A percentile compares a stretch with the other conserved stretches of the same genome.
phyloP scores from a whole-genome alignment of 1,140 invertebrate genomes.

The Drosophila parabipectinata region DNA sequence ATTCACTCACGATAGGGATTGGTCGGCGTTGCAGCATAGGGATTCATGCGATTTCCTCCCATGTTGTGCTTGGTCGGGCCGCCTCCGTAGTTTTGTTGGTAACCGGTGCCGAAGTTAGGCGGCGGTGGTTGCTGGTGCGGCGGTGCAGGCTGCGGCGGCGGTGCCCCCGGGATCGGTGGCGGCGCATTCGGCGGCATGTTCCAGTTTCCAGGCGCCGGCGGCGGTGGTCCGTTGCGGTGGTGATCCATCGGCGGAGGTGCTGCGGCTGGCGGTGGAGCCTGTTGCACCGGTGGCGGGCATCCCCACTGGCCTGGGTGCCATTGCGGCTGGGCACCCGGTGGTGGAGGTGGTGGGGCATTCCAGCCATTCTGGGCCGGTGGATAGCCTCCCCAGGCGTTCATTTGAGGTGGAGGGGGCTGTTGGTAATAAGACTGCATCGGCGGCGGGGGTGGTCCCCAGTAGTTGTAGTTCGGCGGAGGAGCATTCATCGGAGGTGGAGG shows the following conservation, averaged over 20 bases:
- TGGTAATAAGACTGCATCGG: slow-evolving; percentile 69
- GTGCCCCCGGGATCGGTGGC: slow-evolving; percentile 73
- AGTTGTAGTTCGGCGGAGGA: slow-evolving; percentile 75
- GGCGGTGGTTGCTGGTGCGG: slow-evolving; percentile 57
- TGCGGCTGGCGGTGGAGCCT: slow-evolving; percentile 63
- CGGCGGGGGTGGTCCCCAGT: slow-evolving; percentile 75
- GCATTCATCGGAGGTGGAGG: slow-evolving; percentile 70
- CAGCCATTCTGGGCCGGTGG: slow-evolving; percentile 66
- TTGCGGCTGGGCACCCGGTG: slow-evolving; percentile 63
- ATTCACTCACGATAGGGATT: slow-evolving; percentile 61
- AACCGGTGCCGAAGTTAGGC: slow-evolving; percentile 89
- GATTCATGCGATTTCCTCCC: slow-evolving; percentile 86
- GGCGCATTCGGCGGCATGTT: slow-evolving; percentile 79
- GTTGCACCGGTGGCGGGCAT: slow-evolving; percentile 68
- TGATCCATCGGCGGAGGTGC: slow-evolving; percentile 67
- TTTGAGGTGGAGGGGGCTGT: slow-evolving; percentile 64
- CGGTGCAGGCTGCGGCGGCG: slow-evolving; percentile 39
- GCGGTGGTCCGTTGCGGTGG: slow-evolving; percentile 69
- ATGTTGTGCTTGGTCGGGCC: slow-evolving; percentile 87
- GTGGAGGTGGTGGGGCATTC: slow-evolving; percentile 69
- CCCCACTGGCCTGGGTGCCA: slow-evolving; percentile 79
- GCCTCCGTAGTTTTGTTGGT: slow-evolving; percentile 90
- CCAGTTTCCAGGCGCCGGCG: slow-evolving; percentile 82
- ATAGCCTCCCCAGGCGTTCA: slow-evolving; percentile 68
- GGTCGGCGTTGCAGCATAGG: slow-evolving; percentile 72